Evolutionary conservation across 2,113 vertebrate genomes (phyloP).

Genomic region (Zosterops pallidus): DNA sequence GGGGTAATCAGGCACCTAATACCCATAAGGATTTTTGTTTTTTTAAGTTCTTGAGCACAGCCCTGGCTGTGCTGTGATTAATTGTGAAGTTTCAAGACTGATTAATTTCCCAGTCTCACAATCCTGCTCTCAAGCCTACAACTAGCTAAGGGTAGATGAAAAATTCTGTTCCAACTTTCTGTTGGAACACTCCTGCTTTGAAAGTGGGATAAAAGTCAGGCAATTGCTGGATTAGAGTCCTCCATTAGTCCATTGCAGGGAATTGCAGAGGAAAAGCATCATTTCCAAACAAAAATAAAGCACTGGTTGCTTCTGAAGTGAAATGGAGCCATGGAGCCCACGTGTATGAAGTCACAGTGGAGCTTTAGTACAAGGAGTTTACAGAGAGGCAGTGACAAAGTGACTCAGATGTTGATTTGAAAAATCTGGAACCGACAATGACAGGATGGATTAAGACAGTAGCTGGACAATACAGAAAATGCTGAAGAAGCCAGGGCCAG

Average conservation of each 20-base stretch:
- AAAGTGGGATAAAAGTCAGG: background rate
- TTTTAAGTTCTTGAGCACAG: background rate
- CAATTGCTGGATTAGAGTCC: background rate
- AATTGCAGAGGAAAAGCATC: background rate
- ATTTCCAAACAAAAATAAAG: background rate
- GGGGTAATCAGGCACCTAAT: constrained; percentile 10
- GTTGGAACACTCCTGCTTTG: background rate
- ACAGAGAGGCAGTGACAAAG: background rate
- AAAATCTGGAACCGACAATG: background rate
- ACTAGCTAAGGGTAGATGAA: background rate
- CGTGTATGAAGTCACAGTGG: background rate
- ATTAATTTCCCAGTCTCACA: background rate
- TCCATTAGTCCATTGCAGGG: background rate
- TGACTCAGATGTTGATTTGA: background rate
- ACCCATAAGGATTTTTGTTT: background rate
- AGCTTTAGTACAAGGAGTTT: background rate
- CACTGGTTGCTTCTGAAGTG: background rate
- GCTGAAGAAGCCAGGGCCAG: background rate
- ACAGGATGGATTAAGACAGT: background rate
- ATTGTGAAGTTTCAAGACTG: background rate
- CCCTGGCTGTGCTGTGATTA: background rate
- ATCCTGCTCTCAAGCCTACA: background rate
- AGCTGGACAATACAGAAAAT: background rate
- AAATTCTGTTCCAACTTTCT: background rate
- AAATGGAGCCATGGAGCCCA: background rate